Percentiles rank a stretch among this genome's conserved stretches.
Conservation (phyloP, 2,797 vertebrate species). For the Acanthiza pusilla region DNA sequence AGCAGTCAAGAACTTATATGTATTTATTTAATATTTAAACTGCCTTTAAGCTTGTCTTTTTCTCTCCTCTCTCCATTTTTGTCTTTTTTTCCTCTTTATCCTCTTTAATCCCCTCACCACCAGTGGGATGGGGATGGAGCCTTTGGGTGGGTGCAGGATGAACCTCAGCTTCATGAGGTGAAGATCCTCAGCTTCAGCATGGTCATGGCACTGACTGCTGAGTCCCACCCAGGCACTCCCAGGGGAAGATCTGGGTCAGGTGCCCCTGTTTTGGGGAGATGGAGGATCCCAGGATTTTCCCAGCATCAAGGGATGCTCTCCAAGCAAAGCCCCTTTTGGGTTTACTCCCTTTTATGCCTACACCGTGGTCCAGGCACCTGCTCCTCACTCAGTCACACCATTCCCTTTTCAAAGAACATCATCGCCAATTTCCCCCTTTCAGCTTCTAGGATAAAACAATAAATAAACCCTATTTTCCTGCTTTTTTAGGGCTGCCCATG, state of each 20-base stretch:
- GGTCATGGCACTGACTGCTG: not conserved
- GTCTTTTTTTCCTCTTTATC: not conserved
- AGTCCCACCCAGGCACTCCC: not conserved
- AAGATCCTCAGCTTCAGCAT: not conserved
- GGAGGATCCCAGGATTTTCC: not conserved
- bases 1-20: not conserved
- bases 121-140: not conserved
- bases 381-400: not conserved
- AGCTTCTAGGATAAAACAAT: not conserved
- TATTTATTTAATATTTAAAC: not conserved
- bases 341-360: not conserved
- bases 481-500: not conserved
- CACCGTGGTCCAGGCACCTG: not conserved
- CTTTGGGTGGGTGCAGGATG: not conserved
- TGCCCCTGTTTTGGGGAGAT: not conserved
- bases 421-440: not conserved
- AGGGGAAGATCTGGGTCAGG: not conserved
- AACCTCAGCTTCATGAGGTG: no score
- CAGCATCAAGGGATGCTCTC: not conserved
- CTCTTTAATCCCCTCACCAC: not conserved
- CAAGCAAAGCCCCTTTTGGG: not conserved
- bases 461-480: not conserved
- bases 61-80: not conserved
- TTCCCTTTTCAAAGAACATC: not conserved
- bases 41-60: not conserved